Evolutionary conservation across 2,797 vertebrate species (phyloP).

Genomic region (Anguilla megastoma): DNA sequence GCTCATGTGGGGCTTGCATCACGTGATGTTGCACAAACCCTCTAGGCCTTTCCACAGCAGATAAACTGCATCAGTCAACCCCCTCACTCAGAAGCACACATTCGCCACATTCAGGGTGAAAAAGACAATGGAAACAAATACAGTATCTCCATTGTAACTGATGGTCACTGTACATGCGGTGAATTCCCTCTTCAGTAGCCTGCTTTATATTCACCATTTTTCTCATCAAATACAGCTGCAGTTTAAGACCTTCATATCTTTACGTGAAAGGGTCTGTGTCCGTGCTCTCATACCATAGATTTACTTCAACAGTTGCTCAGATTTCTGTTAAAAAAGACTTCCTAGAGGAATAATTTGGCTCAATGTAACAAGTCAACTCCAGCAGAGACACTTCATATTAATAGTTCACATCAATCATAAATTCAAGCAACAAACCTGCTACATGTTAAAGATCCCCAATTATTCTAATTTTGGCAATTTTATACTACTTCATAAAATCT

Average conservation of each 20-base stretch:
- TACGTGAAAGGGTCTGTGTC: not conserved
- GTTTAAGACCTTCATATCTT: not conserved
- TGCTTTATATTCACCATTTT: not conserved
- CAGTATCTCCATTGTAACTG: not conserved
- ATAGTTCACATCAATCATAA: no score
- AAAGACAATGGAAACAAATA: constrained; percentile 1
- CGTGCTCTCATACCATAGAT: no score
- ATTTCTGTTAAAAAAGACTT: no score
- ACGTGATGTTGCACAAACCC: no score
- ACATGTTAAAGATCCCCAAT: no score
- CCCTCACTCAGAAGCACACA: constrained; percentile 9
- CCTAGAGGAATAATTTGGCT: no score
- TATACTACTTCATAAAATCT: no score
- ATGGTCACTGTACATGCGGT: not conserved
- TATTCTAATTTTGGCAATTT: no score
- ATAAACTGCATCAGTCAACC: constrained; percentile 7
- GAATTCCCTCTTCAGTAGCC: not conserved
- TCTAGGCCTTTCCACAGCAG: not conserved
- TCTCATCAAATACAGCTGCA: not conserved
- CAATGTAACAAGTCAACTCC: no score
- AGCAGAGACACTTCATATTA: no score
- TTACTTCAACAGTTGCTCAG: no score
- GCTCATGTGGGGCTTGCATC: not conserved
- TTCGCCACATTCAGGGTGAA: not conserved
- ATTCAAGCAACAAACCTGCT: no score